Evolutionary conservation across 2,888 invertebrate species (phyloP).

Genomic region (Luffia ferchaultella): DNA sequence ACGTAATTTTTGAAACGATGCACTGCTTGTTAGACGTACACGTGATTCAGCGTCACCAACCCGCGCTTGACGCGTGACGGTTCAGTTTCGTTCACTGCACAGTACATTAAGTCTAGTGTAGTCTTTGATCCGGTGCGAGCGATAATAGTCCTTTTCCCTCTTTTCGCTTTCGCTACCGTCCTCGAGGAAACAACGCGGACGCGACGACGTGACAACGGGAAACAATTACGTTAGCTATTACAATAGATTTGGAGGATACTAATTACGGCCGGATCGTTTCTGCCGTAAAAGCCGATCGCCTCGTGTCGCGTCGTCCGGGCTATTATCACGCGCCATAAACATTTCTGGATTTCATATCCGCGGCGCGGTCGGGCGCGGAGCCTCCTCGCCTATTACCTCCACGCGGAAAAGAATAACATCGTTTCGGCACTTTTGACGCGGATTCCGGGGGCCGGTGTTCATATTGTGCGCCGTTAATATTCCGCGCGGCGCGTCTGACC

Average conservation of each 20-base stretch:
- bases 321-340: constrained; percentile 58
- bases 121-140: too few relatives aligned
- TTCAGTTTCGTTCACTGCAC: too few relatives aligned
- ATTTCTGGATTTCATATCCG: constrained; percentile 63
- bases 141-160: not conserved
- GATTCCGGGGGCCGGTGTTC: constrained; percentile 61
- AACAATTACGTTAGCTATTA: constrained; percentile 47
- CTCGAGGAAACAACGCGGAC: constrained; percentile 44
- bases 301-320: constrained; percentile 42
- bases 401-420: constrained; percentile 63
- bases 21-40: too few relatives aligned
- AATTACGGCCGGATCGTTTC: constrained; percentile 50
- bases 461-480: constrained; percentile 65
- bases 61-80: too few relatives aligned
- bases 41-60: too few relatives aligned
- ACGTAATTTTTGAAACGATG: too few relatives aligned
- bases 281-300: constrained; percentile 52
- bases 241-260: constrained; percentile 54
- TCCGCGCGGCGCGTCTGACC: constrained; percentile 60
- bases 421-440: constrained; percentile 63
- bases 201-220: constrained; percentile 48
- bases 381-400: constrained; percentile 56
- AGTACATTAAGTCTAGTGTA: too few relatives aligned
- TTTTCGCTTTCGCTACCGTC: constrained; percentile 30
- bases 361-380: constrained; percentile 39